phyloP scores from a whole-genome alignment of 2,888 invertebrate species.

The Mimachlamys varia region DNA sequence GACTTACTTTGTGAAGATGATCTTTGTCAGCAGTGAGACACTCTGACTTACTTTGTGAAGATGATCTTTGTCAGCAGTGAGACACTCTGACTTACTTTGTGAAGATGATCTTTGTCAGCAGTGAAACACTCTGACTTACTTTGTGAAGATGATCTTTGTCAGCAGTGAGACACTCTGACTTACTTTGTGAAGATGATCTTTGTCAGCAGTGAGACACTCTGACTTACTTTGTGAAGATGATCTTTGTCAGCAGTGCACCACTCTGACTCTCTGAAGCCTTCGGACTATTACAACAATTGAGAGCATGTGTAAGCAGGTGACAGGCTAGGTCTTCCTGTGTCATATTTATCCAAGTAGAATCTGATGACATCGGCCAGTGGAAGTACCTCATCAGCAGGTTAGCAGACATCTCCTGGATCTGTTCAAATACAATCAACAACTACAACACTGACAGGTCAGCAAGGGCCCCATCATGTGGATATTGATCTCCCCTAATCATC shows the following conservation, averaged over 20 bases:
- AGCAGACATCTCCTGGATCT: constrained; percentile 65
- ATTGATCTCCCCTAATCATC: too few species aligned
- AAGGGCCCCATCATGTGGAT: too few species aligned
- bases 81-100: constrained; percentile 84
- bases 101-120: constrained; percentile 80
- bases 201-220: constrained; percentile 85
- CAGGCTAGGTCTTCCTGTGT: constrained; percentile 48
- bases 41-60: constrained; percentile 70
- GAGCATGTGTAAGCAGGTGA: constrained; percentile 65
- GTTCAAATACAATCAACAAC: constrained; percentile 38
- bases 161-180: constrained; percentile 39
- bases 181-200: constrained; percentile 82
- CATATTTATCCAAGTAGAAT: neutral
- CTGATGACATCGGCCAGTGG: constrained; percentile 58
- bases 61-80: constrained; percentile 84
- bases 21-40: too few species aligned
- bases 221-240: constrained; percentile 83
- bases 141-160: constrained; percentile 58
- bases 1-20: constrained; percentile 80
- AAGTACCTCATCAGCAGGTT: constrained; percentile 66
- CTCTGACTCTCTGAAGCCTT: constrained; percentile 86
- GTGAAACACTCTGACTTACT: constrained; percentile 61
- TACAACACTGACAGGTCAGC: too few species aligned
- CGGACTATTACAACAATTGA: constrained; percentile 84
- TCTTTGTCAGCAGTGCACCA: constrained; percentile 84